Base-by-base conservation (phyloP, 2,797 vertebrate species). In the Gymnothorax javanicus region DNA sequence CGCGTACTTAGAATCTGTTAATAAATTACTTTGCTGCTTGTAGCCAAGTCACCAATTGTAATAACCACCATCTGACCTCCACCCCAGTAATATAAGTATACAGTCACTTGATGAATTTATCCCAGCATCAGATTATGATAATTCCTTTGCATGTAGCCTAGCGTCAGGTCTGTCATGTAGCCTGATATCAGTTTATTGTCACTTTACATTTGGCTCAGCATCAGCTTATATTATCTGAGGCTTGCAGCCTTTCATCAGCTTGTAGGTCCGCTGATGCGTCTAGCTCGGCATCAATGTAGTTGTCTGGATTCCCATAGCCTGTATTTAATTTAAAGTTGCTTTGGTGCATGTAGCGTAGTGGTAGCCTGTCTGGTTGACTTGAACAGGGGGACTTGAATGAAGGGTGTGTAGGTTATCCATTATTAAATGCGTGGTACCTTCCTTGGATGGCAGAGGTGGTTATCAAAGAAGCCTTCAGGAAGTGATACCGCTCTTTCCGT, bases 401-500 rank as follows among this genome's bases (percentile, higher is more conserved):
- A 79, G n/a, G 75, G 43, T 11, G 75, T 79, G 75, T 11, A n/a
- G 50, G 25, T 67, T 67, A 75, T 60, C 81, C 69, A 8, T 56
- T 86, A 83, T 73, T 0, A 11, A 67, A 81, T 7, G 75, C 20
- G 20, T 13, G 33, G 50, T 8, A 17, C 54, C 75, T 79, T 79
- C 27, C 75, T 17, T 56, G 17, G 75, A 56, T n/a, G 50, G 6
- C 75, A 56, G 75, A 6, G 75, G 43, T 23, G 75, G 50, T 79
- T 27, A 56, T 54, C 15, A 17, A 79, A 79, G 75, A 84, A 89
- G 57, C 50, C 2, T 8, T 11, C 50, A 33, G 86, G 81, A 87
- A 6, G 12, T 54, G 71, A 89, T 86, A 75, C 7, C 11, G 87
- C 43, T 84, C 69, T 86, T 85, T 87, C 88, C 89, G 87, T 88